Percentiles rank a stretch among this genome's conserved stretches.
These are phyloP conservation scores for Eciton burchellii DNA, from an alignment of 1,140 invertebrate genomes.

Conservation along the genomic window DNA sequence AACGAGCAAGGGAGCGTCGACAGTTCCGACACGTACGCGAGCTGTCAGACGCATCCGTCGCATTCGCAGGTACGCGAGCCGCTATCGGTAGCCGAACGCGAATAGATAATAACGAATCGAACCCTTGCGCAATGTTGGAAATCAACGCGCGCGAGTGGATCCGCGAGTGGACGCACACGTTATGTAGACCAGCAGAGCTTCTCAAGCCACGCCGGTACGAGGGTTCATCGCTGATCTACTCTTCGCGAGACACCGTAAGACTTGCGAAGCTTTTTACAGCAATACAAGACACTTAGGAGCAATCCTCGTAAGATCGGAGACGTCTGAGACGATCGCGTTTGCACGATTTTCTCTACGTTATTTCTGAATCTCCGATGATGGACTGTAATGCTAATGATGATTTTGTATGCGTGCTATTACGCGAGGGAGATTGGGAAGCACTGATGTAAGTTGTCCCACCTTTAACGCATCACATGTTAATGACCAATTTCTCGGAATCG, in stretches of 20 bases:
- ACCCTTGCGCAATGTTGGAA: not conserved
- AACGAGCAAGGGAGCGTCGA: slow-evolving; percentile 91
- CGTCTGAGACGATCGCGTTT: not conserved
- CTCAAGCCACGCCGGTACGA: not conserved
- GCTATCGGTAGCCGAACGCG: not conserved
- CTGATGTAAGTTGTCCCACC: slow-evolving; percentile 7
- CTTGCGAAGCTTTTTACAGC: too few species aligned
- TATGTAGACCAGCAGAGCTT: not conserved
- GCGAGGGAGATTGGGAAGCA: not conserved
- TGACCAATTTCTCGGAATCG: not conserved
- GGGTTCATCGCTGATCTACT: too few species aligned
- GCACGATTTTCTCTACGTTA: not conserved
- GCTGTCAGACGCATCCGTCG: slow-evolving; percentile 97
- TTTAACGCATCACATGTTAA: not conserved
- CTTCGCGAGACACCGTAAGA: too few species aligned
- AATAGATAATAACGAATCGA: slow-evolving; percentile 15
- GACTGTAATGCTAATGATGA: too few species aligned
- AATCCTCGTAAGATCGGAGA: too few species aligned
- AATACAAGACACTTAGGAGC: too few species aligned
- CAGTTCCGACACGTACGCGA: slow-evolving; percentile 97
- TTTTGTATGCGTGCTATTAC: not conserved
- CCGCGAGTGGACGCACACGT: not conserved
- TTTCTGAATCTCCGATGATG: too few species aligned
- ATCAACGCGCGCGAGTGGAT: not conserved
- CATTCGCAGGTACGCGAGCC: slow-evolving; percentile 87